Conservation (phyloP, 2,113 vertebrate genomes). For the Xerus inauris region DNA sequence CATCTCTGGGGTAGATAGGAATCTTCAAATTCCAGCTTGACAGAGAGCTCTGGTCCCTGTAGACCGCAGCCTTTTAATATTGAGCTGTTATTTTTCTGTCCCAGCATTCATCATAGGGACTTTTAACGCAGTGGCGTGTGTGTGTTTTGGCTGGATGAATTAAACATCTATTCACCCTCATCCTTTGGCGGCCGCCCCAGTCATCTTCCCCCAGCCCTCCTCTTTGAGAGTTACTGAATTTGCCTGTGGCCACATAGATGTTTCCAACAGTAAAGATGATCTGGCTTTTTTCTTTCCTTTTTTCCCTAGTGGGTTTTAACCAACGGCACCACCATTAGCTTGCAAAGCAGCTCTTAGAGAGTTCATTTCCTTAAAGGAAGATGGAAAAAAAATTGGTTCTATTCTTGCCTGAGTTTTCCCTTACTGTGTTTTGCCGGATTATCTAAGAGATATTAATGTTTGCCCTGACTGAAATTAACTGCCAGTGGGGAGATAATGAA, state of each 20-base stretch:
- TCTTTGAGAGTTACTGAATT: constrained; percentile 20
- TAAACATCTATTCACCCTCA: constrained; percentile 18
- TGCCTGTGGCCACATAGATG: not conserved
- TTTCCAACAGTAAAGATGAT: not conserved
- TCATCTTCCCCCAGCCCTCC: not conserved
- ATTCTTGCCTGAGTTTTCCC: constrained; percentile 58
- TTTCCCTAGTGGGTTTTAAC: not conserved
- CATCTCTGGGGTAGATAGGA: not conserved
- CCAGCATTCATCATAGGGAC: not conserved
- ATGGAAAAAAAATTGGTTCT: constrained; percentile 35
- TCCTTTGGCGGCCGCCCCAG: constrained; percentile 26
- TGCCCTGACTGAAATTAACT: constrained; percentile 44
- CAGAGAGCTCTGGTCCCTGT: not conserved
- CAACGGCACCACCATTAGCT: not conserved
- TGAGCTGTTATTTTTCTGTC: constrained; percentile 15
- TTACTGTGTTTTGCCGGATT: constrained; percentile 49
- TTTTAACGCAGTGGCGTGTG: not conserved
- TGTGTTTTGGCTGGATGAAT: constrained; percentile 22
- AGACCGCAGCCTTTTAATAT: constrained; percentile 39
- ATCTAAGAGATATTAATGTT: constrained; percentile 40
- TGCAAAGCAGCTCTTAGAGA: not conserved
- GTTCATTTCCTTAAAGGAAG: constrained; percentile 65
- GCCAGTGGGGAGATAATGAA: not conserved
- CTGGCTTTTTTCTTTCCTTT: not conserved
- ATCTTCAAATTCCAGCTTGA: not conserved